phyloP scores from a whole-genome alignment of 1,140 invertebrate species.

The Steinernema khuongi region DNA sequence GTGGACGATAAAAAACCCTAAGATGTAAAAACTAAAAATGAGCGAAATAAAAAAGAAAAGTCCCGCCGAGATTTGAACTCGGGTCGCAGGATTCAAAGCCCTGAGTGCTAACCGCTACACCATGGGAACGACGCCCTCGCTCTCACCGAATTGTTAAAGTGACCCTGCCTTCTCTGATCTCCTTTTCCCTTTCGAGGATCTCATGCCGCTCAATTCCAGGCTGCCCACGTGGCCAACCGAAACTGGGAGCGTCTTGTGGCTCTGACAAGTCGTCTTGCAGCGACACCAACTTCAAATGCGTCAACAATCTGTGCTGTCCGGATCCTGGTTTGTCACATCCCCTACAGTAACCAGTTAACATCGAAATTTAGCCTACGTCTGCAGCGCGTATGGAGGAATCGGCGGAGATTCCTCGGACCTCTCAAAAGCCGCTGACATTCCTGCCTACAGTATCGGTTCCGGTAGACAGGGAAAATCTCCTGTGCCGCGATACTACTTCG shows the following conservation, averaged over 20 bases:
- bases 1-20: not conserved
- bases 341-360: not conserved
- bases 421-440: constrained; percentile 12
- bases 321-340: constrained; percentile 24
- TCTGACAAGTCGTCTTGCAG: constrained; percentile 28
- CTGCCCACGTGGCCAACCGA: constrained; percentile 43
- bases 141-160: too few species aligned
- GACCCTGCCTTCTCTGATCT: too few species aligned
- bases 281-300: constrained; percentile 34
- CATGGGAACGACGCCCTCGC: constrained; percentile 21
- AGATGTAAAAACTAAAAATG: not conserved
- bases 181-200: too few species aligned
- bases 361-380: constrained; percentile 31
- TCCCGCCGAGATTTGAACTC: constrained; percentile 40
- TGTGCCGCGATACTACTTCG: constrained; percentile 38
- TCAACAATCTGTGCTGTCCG: constrained; percentile 36
- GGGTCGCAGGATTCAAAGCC: constrained; percentile 56
- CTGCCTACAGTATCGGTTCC: constrained; percentile 25
- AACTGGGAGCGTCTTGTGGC: constrained; percentile 19
- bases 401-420: constrained; percentile 15
- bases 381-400: constrained; percentile 40
- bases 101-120: constrained; percentile 57
- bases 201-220: constrained; percentile 30
- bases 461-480: constrained; percentile 29
- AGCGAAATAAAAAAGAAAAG: not conserved